phyloP scores from a whole-genome alignment of 2,113 vertebrate species.

The Platichthys stellatus region DNA sequence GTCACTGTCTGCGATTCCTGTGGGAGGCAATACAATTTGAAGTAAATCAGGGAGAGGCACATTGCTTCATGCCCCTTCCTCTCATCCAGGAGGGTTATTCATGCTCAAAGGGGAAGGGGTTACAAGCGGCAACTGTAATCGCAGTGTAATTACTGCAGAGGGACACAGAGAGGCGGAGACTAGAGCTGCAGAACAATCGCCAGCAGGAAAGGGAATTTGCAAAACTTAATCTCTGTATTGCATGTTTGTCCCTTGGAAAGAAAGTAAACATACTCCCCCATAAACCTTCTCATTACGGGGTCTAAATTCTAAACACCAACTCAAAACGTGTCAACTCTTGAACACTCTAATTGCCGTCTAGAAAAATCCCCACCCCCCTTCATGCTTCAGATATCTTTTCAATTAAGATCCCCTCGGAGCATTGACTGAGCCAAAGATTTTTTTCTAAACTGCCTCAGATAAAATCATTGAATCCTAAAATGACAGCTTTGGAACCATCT shows the following conservation, averaged over 20 bases:
- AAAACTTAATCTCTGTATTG: constrained; percentile 25
- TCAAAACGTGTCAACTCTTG: not conserved
- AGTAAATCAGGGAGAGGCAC: constrained; percentile 54
- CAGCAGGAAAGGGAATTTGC: constrained; percentile 19
- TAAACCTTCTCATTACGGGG: not conserved
- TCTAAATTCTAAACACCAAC: not conserved
- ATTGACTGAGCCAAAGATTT: not conserved
- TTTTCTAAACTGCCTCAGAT: constrained; percentile 1
- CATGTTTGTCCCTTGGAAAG: constrained; percentile 5
- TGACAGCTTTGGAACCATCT: constrained; percentile 33
- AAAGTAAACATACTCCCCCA: not conserved
- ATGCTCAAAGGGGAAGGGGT: constrained; percentile 36
- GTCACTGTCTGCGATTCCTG: constrained; percentile 58
- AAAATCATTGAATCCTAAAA: constrained; percentile 49
- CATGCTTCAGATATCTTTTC: constrained; percentile 30
- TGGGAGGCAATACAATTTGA: constrained; percentile 32
- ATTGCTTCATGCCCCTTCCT: constrained; percentile 33
- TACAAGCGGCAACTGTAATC: constrained; percentile 46
- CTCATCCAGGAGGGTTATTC: constrained; percentile 48
- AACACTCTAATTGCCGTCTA: not conserved
- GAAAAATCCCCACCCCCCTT: constrained; percentile 5
- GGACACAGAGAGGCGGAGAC: constrained; percentile 35
- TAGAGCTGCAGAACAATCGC: constrained; percentile 35
- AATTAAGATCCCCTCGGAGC: constrained; percentile 17
- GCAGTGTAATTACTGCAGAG: constrained; percentile 44